phyloP scores from a whole-genome alignment of 30 jellyfish, hydroid and myxozoan species.

The Nemopilema nomurai region DNA sequence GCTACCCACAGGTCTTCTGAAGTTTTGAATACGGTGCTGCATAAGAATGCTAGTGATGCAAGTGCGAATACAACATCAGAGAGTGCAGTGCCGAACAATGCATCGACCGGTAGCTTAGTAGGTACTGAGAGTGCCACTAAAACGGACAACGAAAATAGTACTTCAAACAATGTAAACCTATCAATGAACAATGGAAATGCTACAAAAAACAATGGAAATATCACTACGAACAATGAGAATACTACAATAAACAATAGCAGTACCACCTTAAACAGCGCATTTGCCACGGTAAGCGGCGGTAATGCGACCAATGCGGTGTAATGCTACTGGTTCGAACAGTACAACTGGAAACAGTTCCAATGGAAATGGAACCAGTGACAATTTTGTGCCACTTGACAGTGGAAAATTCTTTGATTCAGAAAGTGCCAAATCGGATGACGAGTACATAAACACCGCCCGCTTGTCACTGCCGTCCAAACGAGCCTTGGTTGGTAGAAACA shows the following conservation, averaged over 20 bases:
- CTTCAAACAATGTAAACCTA: neutral
- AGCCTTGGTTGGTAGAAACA: neutral
- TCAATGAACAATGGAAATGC: neutral
- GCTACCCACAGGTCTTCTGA: conserved; percentile 39
- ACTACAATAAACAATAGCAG: neutral
- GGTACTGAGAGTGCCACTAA: neutral
- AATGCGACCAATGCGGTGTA: too few species aligned
- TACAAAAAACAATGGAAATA: neutral
- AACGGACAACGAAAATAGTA: neutral
- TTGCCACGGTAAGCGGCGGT: too few species aligned
- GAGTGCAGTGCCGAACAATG: neutral
- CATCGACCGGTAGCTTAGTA: neutral
- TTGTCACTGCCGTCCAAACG: neutral
- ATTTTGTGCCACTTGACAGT: neutral
- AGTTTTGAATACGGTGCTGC: conserved; percentile 18
- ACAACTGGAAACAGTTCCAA: neutral
- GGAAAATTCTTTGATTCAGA: neutral
- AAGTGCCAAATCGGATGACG: neutral
- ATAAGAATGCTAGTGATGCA: neutral
- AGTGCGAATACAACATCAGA: conserved; percentile 4
- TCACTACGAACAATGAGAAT: neutral
- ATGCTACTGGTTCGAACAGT: too few species aligned
- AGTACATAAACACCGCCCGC: neutral
- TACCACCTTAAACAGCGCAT: too few species aligned
- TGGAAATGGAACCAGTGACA: neutral